These are phyloP conservation scores for Hiodon alosoides DNA, from an alignment of 2,113 vertebrate species.

Conservation along the genomic window DNA sequence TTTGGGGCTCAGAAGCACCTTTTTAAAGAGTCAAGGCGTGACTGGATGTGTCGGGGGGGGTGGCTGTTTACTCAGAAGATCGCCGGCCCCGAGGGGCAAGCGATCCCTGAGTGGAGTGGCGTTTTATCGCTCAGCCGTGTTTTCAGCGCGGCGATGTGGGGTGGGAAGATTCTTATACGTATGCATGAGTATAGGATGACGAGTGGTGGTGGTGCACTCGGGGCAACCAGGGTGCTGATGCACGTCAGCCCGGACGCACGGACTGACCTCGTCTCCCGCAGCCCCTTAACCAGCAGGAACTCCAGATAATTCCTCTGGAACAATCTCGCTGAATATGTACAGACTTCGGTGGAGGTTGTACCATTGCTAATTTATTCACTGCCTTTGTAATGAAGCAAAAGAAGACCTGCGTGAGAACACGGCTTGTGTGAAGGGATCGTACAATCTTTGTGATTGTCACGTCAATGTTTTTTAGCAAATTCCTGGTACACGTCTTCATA, in stretches of 20 bases:
- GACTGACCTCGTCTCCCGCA: too few relatives aligned
- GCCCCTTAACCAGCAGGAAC: too few relatives aligned
- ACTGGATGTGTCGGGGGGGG: too few relatives aligned
- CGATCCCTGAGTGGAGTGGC: too few relatives aligned
- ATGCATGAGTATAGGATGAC: too few relatives aligned
- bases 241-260: background rate
- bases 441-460: background rate
- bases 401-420: constrained; percentile 12
- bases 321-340: constrained; percentile 25
- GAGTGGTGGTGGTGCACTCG: background rate
- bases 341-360: background rate
- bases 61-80: too few relatives aligned
- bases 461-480: background rate
- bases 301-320: background rate
- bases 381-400: constrained; percentile 24
- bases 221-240: background rate
- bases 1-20: too few relatives aligned
- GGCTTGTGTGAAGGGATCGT: background rate
- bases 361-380: constrained; percentile 22
- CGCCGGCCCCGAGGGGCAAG: too few relatives aligned
- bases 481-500: background rate
- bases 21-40: too few relatives aligned
- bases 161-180: too few relatives aligned
- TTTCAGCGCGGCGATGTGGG: too few relatives aligned
- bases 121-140: too few relatives aligned